Conservation (phyloP, 2,797 vertebrate species). For the Heliangelus exortis region DNA sequence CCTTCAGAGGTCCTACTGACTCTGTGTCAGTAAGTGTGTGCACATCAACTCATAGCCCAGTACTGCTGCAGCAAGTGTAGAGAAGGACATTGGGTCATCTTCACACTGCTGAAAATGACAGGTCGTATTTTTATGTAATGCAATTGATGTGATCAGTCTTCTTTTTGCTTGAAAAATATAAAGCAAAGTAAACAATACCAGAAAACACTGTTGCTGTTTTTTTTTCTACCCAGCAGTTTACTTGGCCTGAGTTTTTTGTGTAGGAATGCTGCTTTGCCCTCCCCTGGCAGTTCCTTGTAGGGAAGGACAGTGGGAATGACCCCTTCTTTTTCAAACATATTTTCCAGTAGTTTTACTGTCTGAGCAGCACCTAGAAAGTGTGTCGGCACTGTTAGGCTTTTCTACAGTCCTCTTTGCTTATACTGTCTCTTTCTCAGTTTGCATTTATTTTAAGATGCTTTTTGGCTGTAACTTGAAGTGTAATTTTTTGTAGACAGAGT, state of each 20-base stretch:
- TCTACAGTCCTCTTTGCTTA: not conserved
- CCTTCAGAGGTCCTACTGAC: not conserved
- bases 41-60: not conserved
- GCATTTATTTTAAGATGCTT: not conserved
- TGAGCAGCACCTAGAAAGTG: not conserved
- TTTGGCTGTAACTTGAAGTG: not conserved
- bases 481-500: not conserved
- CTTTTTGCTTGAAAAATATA: not conserved
- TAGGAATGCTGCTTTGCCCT: not conserved
- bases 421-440: not conserved
- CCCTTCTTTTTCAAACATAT: not conserved
- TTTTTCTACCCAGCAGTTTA: not conserved
- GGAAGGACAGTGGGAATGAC: not conserved
- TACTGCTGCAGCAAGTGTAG: not conserved
- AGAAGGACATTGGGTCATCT: not conserved
- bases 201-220: not conserved
- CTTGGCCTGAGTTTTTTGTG: not conserved
- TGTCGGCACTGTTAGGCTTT: not conserved
- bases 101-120: not conserved
- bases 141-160: not conserved
- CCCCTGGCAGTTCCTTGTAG: not conserved
- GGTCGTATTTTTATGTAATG: not conserved
- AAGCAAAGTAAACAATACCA: not conserved
- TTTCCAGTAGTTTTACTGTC: not conserved
- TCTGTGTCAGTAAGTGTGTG: accelerated